Base-by-base conservation (phyloP, 2,797 vertebrate genomes). In the Peromyscus melanophrys region DNA sequence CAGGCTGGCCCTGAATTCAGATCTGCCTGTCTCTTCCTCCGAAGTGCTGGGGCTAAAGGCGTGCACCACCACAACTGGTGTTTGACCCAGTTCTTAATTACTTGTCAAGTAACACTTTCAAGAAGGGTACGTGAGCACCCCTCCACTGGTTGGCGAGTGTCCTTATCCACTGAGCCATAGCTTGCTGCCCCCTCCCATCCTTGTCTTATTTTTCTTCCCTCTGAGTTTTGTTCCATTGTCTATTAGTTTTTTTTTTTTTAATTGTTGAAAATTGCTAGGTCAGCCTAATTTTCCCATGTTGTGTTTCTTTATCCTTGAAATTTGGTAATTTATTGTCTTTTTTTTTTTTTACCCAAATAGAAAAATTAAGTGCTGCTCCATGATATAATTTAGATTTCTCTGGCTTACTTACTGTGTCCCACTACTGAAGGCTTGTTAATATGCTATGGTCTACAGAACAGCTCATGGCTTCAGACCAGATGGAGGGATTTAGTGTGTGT, bases 301-400 rank as follows among this genome's bases (percentile, higher is more conserved):
- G 59, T 55, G 55, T 57, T 90, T 96, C 55, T 93, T 93, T 89
- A 92, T 84, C 49, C 61, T 87, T 63, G 61, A 96, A 81, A 73
- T 92, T 93, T 63, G 89, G 4, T 80, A 73, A 90, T 59, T 57
- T 85, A 61, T 43, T 61, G 14, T 67, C 40, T 59, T 34, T 3
- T 82, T 86, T 89, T 73, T 19, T 67, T 34, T 17, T 34, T 19
- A n/a, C 21, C 55, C 8, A 85, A 95, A 71, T 29, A 67, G 86
- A 85, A 85, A 43, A 23, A 14, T 89, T 80, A 67, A 37, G 21
- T 37, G 55, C 34, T 73, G 0, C 46, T 59, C 55, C 75, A 59
- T 29, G 43, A 27, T 88, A 4, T 89, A 12, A 63, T 55, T 92
- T 61, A 71, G 37, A 65, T 89, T 71, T 92, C n/a, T 46, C 81